Base-by-base conservation (phyloP, 37 sponge, comb jelly and placozoan species). In the Crambe crambe region DNA sequence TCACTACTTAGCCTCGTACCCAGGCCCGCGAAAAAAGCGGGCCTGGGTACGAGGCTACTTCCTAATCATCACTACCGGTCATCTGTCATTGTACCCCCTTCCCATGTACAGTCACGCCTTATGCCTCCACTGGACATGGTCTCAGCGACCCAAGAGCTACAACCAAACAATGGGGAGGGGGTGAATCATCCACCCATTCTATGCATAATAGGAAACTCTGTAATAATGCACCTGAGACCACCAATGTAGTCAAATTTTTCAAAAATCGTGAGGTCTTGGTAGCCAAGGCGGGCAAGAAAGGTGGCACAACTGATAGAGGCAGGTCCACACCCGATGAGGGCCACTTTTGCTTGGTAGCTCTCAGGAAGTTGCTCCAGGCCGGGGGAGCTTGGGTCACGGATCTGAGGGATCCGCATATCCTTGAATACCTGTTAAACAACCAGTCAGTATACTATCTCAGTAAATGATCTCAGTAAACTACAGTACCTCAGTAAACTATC, bases 291-390 rank as follows among this genome's bases (percentile, higher is more conserved):
- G 9, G 92, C 97, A 61, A 97, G 90, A 76, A 91, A 97, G 26
- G 97, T 94, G 20, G 97, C 97, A 84, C 97, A 97, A 79, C 95
- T 94, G 78, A 97, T 94, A 81, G 97, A 97, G 60, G 97, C 97
- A 25, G 97, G 97, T 42, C 97, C 97, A 86, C 97, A 97, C 25
- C 97, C 97, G 80, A 97, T 65, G 17, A 97, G 79, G 0, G 95
- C 97, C 80, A 95, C 92, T 75, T 86, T 97, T n/a, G 97, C 95
- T 12, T 84, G 75, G 73, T 97, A 97, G 90, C 97, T 97, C 69
- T 97, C 95, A 1, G 95, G 95, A 2, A 94, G 83, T 6, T 81
- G 71, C 26, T 83, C 62, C 36, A 91, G 54, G 47, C 89, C 69
- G 18, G 92, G 82, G 37, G 89, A 83, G 36, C 51, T 38, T 32